Percentiles rank a stretch among this genome's conserved stretches.
Evolutionary conservation across 2,113 vertebrate species (phyloP).

Genomic region (Aix galericulata): DNA sequence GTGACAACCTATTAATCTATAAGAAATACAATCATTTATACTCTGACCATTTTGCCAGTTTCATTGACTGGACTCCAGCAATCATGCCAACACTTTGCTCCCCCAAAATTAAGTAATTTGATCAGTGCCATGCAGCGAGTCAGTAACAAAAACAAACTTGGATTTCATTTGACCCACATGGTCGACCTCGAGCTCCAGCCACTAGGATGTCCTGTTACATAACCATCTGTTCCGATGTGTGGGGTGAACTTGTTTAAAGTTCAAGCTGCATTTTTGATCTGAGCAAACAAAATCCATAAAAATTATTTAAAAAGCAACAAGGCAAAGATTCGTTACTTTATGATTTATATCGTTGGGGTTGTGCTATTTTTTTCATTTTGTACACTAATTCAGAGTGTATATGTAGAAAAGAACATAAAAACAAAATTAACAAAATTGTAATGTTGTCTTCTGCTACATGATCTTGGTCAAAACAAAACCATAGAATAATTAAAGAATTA

Average conservation of each 20-base stretch:
- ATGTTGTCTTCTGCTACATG: background rate
- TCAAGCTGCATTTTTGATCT: background rate
- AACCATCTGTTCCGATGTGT: background rate
- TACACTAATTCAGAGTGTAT: background rate
- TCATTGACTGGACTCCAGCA: background rate
- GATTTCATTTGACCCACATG: background rate
- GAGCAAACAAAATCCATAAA: background rate
- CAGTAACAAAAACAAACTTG: background rate
- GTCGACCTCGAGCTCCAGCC: background rate
- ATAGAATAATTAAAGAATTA: background rate
- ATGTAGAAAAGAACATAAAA: background rate
- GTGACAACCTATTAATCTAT: background rate
- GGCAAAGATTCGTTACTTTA: background rate
- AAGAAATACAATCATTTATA: background rate
- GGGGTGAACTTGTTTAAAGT: background rate
- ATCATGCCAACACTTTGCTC: rapidly evolving
- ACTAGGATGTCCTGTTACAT: background rate
- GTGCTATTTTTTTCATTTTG: background rate
- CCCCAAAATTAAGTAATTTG: background rate
- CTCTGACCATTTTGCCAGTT: background rate
- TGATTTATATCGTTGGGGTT: background rate
- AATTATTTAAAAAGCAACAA: background rate
- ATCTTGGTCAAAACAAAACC: background rate
- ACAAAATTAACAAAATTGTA: background rate
- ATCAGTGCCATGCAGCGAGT: background rate